These are phyloP conservation scores for Oncorhynchus mykiss DNA, from an alignment of 2,113 vertebrate species.

Conservation along the genomic window DNA sequence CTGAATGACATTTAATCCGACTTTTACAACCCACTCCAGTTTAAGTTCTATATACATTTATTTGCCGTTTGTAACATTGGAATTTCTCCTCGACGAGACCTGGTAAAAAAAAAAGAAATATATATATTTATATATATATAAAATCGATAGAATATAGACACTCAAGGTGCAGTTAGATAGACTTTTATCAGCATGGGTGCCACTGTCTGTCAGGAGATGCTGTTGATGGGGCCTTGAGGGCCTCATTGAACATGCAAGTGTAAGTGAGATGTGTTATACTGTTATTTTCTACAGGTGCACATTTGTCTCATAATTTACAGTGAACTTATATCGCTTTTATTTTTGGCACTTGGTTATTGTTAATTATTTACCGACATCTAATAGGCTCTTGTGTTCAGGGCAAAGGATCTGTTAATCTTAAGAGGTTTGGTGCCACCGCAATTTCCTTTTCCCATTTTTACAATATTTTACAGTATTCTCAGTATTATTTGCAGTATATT, in stretches of 20 bases:
- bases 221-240: not conserved
- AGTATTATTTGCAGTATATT: no score
- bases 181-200: not conserved
- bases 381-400: conserved; percentile 47
- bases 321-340: conserved; percentile 45
- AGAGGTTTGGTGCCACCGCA: no score
- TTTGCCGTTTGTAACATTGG: no score
- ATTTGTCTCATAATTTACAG: not conserved
- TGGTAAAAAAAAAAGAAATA: no score
- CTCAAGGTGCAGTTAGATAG: not conserved
- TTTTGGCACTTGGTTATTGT: conserved; percentile 52
- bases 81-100: no score
- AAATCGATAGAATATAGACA: no score
- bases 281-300: not conserved
- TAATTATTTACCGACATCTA: conserved; percentile 60
- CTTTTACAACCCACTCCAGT: no score
- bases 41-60: no score
- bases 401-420: not conserved
- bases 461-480: no score
- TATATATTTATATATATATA: no score
- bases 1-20: no score
- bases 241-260: not conserved
- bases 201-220: not conserved
- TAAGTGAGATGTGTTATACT: not conserved
- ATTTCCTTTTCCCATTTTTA: no score